Base-by-base conservation (phyloP, 2,113 vertebrate species). In the Donacobius atricapilla region DNA sequence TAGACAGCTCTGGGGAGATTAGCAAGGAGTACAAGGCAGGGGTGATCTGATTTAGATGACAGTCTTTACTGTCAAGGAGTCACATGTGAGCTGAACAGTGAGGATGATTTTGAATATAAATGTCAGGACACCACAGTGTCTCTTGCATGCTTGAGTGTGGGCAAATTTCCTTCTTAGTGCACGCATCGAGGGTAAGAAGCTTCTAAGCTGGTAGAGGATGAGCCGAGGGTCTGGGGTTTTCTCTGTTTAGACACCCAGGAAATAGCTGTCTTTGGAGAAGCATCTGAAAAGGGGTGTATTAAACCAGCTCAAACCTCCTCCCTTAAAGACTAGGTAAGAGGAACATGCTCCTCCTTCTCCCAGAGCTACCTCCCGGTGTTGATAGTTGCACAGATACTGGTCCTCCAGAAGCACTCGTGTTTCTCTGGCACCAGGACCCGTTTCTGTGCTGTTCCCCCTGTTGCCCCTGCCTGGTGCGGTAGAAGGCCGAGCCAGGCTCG, bases 1-100 rank as follows among this genome's bases (percentile, higher is more conserved):
- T 45, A 39, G 96, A 76, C 82, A 39, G 93, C 89, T 93, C 84
- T 33, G 58, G 65, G 19, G 75, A 69, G 94, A 94, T 96, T 93
- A 96, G 73, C 35, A 13, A 58, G 77, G 33, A 45, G 64, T 16
- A 10, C 77, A 40, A 83, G 80, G 80, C 48, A 68, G 61, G 40
- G 89, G 78, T 65, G 93, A 90, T 72, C 81, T 70, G 93, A 31
- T 69, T 65, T 50, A 61, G 54, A 63, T 39, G 82, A 53, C 45
- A 30, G 83, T 28, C 57, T 31, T 68, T 81, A 70, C 83, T 94
- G 87, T 95, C 93, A 90, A 27, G 78, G 92, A 89, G 94, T 94
- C 91, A 87, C 92, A 72, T 72, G 77, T 50, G 66, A 90, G 81
- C 87, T 39, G 2, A 56, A 13, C 66, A 70, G 75, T 56, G 91